These are phyloP conservation scores for Emmelina monodactyla DNA, from an alignment of 2,888 invertebrate species.

Conservation along the genomic window DNA sequence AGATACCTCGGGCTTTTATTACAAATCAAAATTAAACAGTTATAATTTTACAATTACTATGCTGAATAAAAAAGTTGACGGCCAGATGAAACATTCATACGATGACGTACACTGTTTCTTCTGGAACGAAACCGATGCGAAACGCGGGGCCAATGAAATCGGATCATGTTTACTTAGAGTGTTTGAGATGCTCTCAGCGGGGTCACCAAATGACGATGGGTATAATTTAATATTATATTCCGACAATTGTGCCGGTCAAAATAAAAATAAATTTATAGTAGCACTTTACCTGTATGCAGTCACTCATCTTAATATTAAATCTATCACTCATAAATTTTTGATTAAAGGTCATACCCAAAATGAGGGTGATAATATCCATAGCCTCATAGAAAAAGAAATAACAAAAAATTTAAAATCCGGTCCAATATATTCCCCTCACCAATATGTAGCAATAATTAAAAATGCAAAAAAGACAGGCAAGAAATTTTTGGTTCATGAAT, in stretches of 20 bases:
- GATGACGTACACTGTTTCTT: conserved; percentile 14
- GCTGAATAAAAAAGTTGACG: background rate
- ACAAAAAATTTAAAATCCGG: conserved; percentile 13
- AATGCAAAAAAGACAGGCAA: conserved; percentile 8
- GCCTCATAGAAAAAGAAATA: conserved; percentile 16
- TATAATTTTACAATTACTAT: conserved; percentile 13
- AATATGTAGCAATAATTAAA: conserved; percentile 14
- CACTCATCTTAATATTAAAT: conserved; percentile 12
- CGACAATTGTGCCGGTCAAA: conserved; percentile 16
- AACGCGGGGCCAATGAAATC: conserved; percentile 17
- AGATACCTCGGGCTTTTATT: conserved; percentile 16
- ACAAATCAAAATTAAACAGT: conserved; percentile 16
- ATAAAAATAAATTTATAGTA: conserved; percentile 17
- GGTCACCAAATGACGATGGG: conserved; percentile 5
- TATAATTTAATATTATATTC: conserved; percentile 14
- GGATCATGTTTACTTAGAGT: conserved; percentile 12
- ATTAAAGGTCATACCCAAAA: conserved; percentile 17
- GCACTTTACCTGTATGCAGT: conserved; percentile 13
- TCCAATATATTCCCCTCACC: conserved; percentile 14
- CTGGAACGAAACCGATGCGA: conserved; percentile 19
- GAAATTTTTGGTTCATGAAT: background rate
- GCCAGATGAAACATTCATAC: conserved; percentile 3
- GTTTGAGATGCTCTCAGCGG: conserved; percentile 9
- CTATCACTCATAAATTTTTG: conserved; percentile 15
- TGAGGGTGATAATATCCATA: conserved; percentile 13